Evolutionary conservation across 1,140 invertebrate species (phyloP), one percentile per base, ranked within the genome.

Genomic region (Aradophagus sp.): DNA sequence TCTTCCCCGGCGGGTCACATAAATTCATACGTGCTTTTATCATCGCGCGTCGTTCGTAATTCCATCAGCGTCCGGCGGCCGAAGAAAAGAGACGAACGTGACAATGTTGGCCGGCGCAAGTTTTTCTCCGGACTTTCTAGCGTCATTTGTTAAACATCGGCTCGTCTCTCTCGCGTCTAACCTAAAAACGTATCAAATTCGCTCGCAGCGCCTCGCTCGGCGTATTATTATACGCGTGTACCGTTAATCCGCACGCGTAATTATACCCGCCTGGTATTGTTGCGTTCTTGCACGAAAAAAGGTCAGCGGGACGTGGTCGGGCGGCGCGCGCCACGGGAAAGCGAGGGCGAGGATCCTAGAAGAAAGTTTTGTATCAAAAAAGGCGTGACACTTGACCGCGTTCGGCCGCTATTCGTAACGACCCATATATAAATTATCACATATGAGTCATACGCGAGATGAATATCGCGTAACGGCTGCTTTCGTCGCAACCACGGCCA

Each of bases 311-410:
- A 69, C 66, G 44, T 48, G 29, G 39, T 45, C 48, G 56, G 5
- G 31, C 19, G 19, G 13, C 6, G 38, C 20, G 35, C 20, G n/a
- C 53, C 26, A n/a, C 58, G 50, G 67, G 67, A 70, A 70, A 70
- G 45, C 56, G 67, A 62, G 32, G 42, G 56, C 58, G 67, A 44
- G 50, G 36, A 56, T 56, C 58, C 50, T 70, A 70, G 58, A 62
- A 70, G 67, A 70, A 70, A 70, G 67, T 70, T 59, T 42, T 48
- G 52, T 58, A 38, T 50, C 66, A 19, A 70, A 63, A 69, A 63
- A 70, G 52, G 58, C 45, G 67, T 63, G 50, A 70, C 58, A 70
- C 58, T 70, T 70, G 48, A 39, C 58, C 58, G 58, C 50, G 14
- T 62, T 61, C 32, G 41, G 7, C 13, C 34, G 47, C 53, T 59